Conservation (phyloP, 2,113 vertebrate genomes). For the Heteronetta atricapilla region DNA sequence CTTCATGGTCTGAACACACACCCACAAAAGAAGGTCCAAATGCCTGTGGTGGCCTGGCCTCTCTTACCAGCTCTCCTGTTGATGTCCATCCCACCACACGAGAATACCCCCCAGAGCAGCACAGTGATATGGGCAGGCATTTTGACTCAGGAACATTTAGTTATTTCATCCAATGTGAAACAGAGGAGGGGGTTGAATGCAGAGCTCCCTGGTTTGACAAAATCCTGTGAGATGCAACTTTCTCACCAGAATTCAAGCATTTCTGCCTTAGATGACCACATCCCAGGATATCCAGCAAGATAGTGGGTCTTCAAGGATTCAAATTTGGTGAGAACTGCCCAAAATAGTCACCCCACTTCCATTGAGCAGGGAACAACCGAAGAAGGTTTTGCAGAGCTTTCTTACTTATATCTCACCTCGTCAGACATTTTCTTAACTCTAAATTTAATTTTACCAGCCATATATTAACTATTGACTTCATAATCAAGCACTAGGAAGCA, state of each 20-base stretch:
- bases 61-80: not conserved
- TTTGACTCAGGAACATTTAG: not conserved
- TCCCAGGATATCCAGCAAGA: not conserved
- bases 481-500: conserved; percentile 17
- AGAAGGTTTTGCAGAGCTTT: not conserved
- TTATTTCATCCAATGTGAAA: not conserved
- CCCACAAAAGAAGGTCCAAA: not conserved
- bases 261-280: not conserved
- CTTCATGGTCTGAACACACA: not conserved
- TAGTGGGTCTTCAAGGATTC: not conserved
- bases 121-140: not conserved
- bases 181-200: too few relatives aligned
- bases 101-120: not conserved
- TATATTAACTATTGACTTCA: conserved; percentile 52
- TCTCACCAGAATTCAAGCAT: too few relatives aligned
- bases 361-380: not conserved
- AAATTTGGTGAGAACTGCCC: not conserved
- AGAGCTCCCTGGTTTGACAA: too few relatives aligned
- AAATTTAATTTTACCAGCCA: conserved; percentile 15
- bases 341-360: not conserved
- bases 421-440: conserved; percentile 25
- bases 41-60: not conserved
- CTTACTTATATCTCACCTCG: not conserved
- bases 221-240: too few relatives aligned
- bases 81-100: not conserved